Conservation (phyloP, 1,140 invertebrate species). For the Coenobita brevimanus region DNA sequence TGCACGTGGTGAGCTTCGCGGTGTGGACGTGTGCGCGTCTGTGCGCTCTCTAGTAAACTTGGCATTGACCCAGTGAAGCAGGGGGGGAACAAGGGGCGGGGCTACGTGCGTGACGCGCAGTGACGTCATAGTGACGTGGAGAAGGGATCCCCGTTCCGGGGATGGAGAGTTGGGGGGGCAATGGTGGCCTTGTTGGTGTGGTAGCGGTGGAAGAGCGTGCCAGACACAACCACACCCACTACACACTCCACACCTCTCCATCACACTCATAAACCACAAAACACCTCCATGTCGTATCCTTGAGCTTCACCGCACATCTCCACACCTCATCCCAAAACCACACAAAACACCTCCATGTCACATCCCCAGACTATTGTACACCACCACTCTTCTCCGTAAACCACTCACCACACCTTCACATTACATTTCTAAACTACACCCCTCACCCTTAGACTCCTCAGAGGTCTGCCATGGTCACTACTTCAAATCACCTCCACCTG, state of each 20-base stretch:
- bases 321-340: too few relatives aligned
- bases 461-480: too few relatives aligned
- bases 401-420: too few relatives aligned
- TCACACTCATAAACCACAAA: too few relatives aligned
- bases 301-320: too few relatives aligned
- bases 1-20: background rate
- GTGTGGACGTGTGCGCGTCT: slow-evolving; percentile 24
- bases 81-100: slow-evolving; percentile 45
- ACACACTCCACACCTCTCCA: slow-evolving; percentile 2
- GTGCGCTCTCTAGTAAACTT: slow-evolving; percentile 60
- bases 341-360: too few relatives aligned
- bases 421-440: too few relatives aligned
- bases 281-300: too few relatives aligned
- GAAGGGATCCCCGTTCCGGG: slow-evolving; percentile 43
- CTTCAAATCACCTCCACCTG: too few relatives aligned
- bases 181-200: slow-evolving; percentile 33
- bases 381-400: too few relatives aligned
- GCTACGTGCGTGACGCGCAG: slow-evolving; percentile 57
- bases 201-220: slow-evolving; percentile 39
- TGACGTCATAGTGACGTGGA: slow-evolving; percentile 64
- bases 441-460: too few relatives aligned
- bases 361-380: too few relatives aligned
- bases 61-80: slow-evolving; percentile 67
- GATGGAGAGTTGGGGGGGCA: slow-evolving; percentile 14
- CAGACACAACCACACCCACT: background rate